These are phyloP conservation scores for Nomada ferruginata DNA, from an alignment of 2,888 invertebrate species.

Conservation along the genomic window DNA sequence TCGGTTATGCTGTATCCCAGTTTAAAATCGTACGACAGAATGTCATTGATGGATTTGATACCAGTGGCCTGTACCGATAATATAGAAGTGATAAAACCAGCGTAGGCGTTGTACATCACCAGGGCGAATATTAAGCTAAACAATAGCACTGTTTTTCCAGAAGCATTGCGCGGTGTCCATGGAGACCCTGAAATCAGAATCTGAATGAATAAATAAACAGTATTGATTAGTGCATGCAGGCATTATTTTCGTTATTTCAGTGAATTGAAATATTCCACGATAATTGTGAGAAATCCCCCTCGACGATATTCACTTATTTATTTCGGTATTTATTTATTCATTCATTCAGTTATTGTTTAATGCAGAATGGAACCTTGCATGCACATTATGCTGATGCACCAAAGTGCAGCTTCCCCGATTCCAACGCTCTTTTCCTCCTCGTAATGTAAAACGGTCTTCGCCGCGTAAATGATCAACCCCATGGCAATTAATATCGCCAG, in stretches of 20 bases:
- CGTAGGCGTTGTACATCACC: conserved; percentile 88
- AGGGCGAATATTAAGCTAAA: conserved; percentile 87
- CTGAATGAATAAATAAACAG: not conserved
- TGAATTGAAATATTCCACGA: too few species aligned
- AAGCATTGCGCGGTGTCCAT: conserved; percentile 86
- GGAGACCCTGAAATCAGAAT: conserved; percentile 85
- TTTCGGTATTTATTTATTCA: not conserved
- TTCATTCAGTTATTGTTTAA: not conserved
- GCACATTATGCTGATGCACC: conserved; percentile 88
- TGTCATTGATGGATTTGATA: conserved; percentile 87
- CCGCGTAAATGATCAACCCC: conserved; percentile 84
- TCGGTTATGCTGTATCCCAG: conserved; percentile 88
- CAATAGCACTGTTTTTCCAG: conserved; percentile 87
- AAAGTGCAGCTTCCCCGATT: conserved; percentile 86
- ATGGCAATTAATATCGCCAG: conserved; percentile 85
- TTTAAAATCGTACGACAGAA: conserved; percentile 86
- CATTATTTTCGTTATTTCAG: too few species aligned
- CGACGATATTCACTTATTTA: too few species aligned
- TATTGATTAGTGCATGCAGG: too few species aligned
- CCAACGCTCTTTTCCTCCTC: conserved; percentile 78
- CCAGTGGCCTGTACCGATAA: conserved; percentile 86
- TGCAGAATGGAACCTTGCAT: conserved; percentile 86
- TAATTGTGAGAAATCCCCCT: too few species aligned
- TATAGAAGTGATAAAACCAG: conserved; percentile 89
- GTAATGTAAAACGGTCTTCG: conserved; percentile 76